Percentiles rank a stretch among this genome's conserved stretches.
Conservation (phyloP, 1,140 invertebrate genomes). For the Berghia stephanieae region DNA sequence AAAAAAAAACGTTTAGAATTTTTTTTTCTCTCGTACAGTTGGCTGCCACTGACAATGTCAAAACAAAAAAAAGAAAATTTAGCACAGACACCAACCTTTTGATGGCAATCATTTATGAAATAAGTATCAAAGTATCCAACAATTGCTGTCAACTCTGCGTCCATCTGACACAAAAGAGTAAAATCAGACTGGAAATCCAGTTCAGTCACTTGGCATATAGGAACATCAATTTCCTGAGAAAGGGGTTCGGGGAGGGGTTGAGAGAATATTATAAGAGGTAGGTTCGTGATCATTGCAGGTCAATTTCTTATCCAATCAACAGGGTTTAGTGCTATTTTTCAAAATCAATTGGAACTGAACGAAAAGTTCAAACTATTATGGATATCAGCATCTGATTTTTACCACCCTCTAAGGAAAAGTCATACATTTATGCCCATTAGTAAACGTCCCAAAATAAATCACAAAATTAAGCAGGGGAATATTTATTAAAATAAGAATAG, state of each 20-base stretch:
- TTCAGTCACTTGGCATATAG: slow-evolving; percentile 48
- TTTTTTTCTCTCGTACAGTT: not conserved
- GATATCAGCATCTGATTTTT: not conserved
- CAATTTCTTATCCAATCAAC: not conserved
- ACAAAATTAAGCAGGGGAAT: no score
- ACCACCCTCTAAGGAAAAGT: not conserved
- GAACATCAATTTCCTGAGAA: slow-evolving; percentile 54
- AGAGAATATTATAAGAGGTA: not conserved
- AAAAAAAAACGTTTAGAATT: not conserved
- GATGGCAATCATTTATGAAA: slow-evolving; percentile 49
- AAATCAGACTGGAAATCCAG: slow-evolving; percentile 58
- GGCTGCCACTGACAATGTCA: not conserved
- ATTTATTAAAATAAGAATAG: no score
- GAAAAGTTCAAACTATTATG: no score
- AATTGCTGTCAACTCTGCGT: slow-evolving; percentile 55
- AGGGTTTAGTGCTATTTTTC: no score
- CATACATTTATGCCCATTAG: no score
- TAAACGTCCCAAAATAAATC: no score
- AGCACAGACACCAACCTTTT: slow-evolving; percentile 35
- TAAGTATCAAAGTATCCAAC: slow-evolving; percentile 64
- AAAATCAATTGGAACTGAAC: no score
- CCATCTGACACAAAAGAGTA: slow-evolving; percentile 36
- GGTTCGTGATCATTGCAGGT: not conserved
- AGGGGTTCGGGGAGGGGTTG: not conserved
- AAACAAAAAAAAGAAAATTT: not conserved